These are phyloP conservation scores for Pelagia noctiluca DNA, from an alignment of 30 jellyfish, hydroid and myxozoan species.

Conservation along the genomic window DNA sequence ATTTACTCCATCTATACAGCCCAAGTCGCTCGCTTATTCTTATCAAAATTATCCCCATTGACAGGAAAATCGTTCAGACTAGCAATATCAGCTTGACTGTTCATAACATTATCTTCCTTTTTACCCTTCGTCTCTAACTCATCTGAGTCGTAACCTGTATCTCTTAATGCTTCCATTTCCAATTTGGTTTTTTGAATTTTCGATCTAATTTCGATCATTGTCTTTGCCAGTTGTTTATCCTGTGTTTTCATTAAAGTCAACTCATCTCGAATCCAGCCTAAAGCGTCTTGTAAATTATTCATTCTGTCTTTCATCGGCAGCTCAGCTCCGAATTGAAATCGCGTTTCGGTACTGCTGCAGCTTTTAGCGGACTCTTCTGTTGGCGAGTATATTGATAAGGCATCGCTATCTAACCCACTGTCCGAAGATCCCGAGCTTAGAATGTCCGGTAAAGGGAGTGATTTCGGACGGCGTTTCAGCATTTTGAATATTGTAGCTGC, in stretches of 20 bases:
- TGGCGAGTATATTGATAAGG: conserved; percentile 4
- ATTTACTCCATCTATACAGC: conserved; percentile 28
- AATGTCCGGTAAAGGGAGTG: conserved; percentile 53
- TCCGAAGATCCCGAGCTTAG: conserved; percentile 75
- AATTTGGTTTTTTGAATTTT: conserved; percentile 60
- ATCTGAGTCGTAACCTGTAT: conserved; percentile 77
- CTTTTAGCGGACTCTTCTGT: neutral
- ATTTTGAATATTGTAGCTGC: no score
- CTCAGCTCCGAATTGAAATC: conserved; percentile 57
- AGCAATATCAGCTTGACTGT: conserved; percentile 19
- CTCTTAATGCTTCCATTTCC: conserved; percentile 55
- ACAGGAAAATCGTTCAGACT: neutral
- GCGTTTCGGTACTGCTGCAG: conserved; percentile 8
- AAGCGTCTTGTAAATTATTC: conserved; percentile 59
- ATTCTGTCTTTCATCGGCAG: conserved; percentile 66
- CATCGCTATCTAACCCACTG: conserved; percentile 72
- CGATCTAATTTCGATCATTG: conserved; percentile 83
- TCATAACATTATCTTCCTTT: neutral
- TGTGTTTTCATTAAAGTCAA: conserved; percentile 73
- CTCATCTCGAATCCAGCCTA: conserved; percentile 77
- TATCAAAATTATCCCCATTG: conserved; percentile 51
- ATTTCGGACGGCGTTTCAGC: conserved; percentile 58
- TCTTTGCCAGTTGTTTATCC: conserved; percentile 76
- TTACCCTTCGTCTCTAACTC: conserved; percentile 35
- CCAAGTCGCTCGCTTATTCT: conserved; percentile 74